These are phyloP conservation scores for Cotesia glomerata DNA, from an alignment of 1,140 invertebrate genomes.

Conservation along the genomic window DNA sequence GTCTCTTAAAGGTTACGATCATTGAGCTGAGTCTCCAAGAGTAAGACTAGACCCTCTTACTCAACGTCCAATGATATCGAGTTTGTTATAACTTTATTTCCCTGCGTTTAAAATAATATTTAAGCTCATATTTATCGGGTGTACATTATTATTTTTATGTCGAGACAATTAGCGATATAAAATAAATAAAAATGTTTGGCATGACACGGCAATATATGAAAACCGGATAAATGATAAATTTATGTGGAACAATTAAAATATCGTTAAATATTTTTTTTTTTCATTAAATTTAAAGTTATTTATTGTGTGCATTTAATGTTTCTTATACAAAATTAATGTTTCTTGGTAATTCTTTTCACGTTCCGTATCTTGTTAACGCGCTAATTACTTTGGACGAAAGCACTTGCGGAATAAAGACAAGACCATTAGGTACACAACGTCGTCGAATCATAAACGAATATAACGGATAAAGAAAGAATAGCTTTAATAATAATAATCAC, in stretches of 20 bases:
- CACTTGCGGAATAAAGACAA: slow-evolving; percentile 7
- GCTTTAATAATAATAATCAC: background rate
- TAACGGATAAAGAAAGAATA: background rate
- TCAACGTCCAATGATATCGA: background rate
- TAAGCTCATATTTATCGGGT: too few relatives aligned
- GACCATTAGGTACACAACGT: slow-evolving; percentile 14
- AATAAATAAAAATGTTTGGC: too few relatives aligned
- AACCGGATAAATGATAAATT: too few relatives aligned
- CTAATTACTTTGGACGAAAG: slow-evolving; percentile 30
- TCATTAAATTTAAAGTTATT: background rate
- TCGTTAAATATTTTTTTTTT: background rate
- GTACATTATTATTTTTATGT: background rate
- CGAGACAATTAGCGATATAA: background rate
- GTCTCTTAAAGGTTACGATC: slow-evolving; percentile 16
- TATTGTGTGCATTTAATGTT: background rate
- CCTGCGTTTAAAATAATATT: slow-evolving; percentile 7
- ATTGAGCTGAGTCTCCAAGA: background rate
- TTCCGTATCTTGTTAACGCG: slow-evolving; percentile 33
- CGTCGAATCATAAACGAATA: slow-evolving; percentile 1
- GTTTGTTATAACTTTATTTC: slow-evolving; percentile 15
- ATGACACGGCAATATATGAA: too few relatives aligned
- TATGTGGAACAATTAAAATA: background rate
- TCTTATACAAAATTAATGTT: background rate
- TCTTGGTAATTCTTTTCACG: slow-evolving; percentile 22
- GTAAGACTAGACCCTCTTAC: background rate